Base-by-base conservation (phyloP, 2,888 invertebrate genomes). In the Timandra comae region DNA sequence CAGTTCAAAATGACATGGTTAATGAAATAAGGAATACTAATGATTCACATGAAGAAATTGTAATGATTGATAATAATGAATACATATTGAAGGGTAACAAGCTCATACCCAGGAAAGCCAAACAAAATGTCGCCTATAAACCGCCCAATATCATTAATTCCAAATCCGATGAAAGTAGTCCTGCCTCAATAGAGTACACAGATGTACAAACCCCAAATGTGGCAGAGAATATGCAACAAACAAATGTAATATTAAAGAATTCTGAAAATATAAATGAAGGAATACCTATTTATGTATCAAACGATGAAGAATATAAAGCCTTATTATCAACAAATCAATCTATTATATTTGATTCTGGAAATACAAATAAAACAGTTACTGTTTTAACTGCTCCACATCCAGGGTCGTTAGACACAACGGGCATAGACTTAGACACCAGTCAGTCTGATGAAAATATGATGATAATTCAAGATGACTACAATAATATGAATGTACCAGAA, bases 381-480 rank as follows among this genome's bases (percentile, higher is more conserved):
- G 78, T 84, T 3, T 60, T 85, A 39, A 63, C 70, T 38, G 55
- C 69, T 38, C 60, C 76, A 35, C 68, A 75, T 36, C 55, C 52
- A 35, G 43, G 64, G 19, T 29, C 63, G 21, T 48, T 80, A 28
- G 65, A 72, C 35, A 54, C 68, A 33, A 46, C 69, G 23, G 41
- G 63, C 13, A 73, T 82, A 38, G 72, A 86, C 28, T 70, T 89
- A 40, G 76, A 87, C 29, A 79, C 67, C 32, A 70, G 87, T n/a
- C 87, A 88, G 27, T 73, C 87, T 43, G 89, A 87, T 72, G 74
- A 89, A 28, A 88, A 90, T 59, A 89, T 90, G 89, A 89, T 90
- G 89, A 89, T 90, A 30, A 73, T 90, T 27, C 89, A 87, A 43
- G 87, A 90, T 46, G 81, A 88, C 43, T 89, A 85, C 59, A 87